phyloP scores from a whole-genome alignment of 1,140 invertebrate species.

The Pogonomyrmex barbatus region DNA sequence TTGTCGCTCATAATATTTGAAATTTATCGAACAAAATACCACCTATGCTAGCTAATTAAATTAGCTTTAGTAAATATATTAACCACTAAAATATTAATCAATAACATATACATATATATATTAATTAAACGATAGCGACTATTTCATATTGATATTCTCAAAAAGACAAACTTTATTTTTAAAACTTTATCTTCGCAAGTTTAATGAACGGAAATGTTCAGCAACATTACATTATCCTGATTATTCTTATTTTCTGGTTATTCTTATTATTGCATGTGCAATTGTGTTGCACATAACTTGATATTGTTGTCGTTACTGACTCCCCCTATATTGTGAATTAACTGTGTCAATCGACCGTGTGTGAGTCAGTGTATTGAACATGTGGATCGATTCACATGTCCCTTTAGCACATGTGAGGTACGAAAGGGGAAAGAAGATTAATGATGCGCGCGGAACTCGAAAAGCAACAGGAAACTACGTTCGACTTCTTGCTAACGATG shows the following conservation, averaged over 20 bases:
- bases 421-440: constrained; percentile 57
- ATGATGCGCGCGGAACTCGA: constrained; percentile 41
- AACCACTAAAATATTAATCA: constrained; percentile 15
- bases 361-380: constrained; percentile 45
- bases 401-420: constrained; percentile 56
- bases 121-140: not conserved
- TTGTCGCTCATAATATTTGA: not conserved
- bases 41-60: not conserved
- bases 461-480: constrained; percentile 59
- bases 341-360: constrained; percentile 53
- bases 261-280: no score
- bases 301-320: not conserved
- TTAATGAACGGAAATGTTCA: not conserved
- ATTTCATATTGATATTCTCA: not conserved
- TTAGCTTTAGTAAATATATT: not conserved
- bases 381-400: constrained; percentile 55
- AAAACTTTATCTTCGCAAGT: not conserved
- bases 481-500: constrained; percentile 61
- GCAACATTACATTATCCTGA: not conserved
- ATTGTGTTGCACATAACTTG: not conserved
- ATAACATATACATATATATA: not conserved
- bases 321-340: constrained; percentile 50
- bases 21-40: not conserved
- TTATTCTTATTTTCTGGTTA: not conserved
- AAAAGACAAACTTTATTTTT: not conserved